Evolutionary conservation across 2,888 invertebrate genomes (phyloP).

Genomic region (Aphidoletes aphidimyza): DNA sequence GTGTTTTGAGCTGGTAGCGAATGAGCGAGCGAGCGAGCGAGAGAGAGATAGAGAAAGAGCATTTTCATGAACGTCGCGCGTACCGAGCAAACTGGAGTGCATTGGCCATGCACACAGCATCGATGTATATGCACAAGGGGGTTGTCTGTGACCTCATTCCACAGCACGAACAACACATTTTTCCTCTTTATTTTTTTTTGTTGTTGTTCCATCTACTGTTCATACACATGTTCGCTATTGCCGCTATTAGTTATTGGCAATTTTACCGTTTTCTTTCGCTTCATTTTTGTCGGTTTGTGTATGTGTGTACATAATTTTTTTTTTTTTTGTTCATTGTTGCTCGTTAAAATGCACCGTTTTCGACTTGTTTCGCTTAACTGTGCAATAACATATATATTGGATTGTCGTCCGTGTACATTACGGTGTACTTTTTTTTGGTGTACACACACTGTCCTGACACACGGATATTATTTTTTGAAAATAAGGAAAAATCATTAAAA

Average conservation of each 20-base stretch:
- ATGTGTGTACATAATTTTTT: background rate
- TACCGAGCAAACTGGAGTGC: constrained; percentile 54
- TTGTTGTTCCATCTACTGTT: no score
- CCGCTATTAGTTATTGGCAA: background rate
- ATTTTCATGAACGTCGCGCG: background rate
- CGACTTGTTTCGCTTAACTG: constrained; percentile 14
- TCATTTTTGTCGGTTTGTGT: background rate
- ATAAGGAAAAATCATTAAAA: constrained; percentile 15
- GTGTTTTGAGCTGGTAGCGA: no score
- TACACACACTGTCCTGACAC: background rate
- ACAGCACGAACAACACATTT: constrained; percentile 44
- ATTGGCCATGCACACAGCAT: constrained; percentile 32
- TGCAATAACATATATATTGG: constrained; percentile 1
- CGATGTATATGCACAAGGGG: constrained; percentile 18
- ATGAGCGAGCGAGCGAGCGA: no score
- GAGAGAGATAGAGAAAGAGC: no score
- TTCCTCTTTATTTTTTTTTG: background rate
- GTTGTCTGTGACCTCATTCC: constrained; percentile 55
- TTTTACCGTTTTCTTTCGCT: background rate
- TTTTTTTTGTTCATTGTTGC: background rate
- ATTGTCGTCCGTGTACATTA: constrained; percentile 13
- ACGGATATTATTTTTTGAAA: constrained; percentile 9
- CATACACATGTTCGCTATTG: constrained; percentile 45
- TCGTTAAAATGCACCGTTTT: constrained; percentile 20
- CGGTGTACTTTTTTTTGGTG: no score